Evolutionary conservation across 2,888 invertebrate species (phyloP).

Genomic region (Ormyrus pomaceus): DNA sequence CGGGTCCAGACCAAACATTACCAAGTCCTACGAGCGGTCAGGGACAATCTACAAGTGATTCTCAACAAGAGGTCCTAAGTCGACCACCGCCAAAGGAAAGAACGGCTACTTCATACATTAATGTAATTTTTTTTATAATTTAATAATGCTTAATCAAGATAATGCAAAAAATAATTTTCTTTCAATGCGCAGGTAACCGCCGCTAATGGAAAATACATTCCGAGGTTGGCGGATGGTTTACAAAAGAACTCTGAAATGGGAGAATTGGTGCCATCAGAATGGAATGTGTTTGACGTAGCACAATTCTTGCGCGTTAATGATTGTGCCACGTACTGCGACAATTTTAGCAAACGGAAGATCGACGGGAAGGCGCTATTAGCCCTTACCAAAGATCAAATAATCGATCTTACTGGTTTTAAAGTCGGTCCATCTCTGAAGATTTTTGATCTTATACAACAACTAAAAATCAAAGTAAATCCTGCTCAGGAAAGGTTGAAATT

Average conservation of each 20-base stretch:
- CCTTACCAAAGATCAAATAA: constrained; percentile 92
- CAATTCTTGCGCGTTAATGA: constrained; percentile 94
- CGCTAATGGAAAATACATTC: constrained; percentile 78
- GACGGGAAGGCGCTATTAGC: constrained; percentile 88
- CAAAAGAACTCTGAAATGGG: constrained; percentile 77
- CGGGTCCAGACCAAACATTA: constrained; percentile 78
- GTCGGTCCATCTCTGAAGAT: constrained; percentile 97
- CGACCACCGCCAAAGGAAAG: constrained; percentile 78
- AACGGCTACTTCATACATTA: constrained; percentile 81
- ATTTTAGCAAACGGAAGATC: constrained; percentile 81
- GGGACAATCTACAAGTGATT: constrained; percentile 70
- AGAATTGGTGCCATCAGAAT: constrained; percentile 81
- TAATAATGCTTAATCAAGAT: too few species aligned
- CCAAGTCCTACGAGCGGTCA: constrained; percentile 75
- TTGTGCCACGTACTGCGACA: constrained; percentile 80
- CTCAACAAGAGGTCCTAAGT: constrained; percentile 73
- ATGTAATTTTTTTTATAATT: constrained; percentile 73
- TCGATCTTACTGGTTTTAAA: constrained; percentile 93
- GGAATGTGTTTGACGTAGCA: constrained; percentile 92
- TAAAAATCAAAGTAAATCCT: constrained; percentile 90
- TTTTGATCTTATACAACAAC: constrained; percentile 92
- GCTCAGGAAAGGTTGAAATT: constrained; percentile 83
- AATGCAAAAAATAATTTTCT: constrained; percentile 24
- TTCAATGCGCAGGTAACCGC: constrained; percentile 72
- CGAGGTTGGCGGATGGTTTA: constrained; percentile 77